Evolutionary conservation across 2,888 invertebrate species (phyloP), one percentile per base, ranked within the genome.

Genomic region (Lamproptera curius): DNA sequence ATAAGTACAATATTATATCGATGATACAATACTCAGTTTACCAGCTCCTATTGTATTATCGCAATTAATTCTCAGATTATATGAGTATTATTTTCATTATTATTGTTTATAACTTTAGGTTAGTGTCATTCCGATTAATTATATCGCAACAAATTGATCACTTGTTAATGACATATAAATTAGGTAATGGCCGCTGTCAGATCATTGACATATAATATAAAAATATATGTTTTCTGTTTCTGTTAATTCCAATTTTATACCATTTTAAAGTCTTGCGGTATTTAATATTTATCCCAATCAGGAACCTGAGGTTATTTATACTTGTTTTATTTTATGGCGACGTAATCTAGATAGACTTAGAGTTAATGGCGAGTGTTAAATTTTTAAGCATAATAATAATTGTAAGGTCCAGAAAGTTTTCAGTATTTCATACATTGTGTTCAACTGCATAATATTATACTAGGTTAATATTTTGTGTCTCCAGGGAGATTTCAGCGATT

Each of bases 1-100:
- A 51, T 50, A 49, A 49, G 49, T 49, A 49, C 49, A 49, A 49
- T 33, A 40, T 26, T 26, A 37, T 42, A 42, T 41, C 23, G 31
- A 36, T 33, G 13, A 13, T 33, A 42, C 35, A 35, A 35, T 23
- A 43, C 11, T 47, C 16, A 31, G 37, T 47, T 23, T 15, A 37
- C 15, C 42, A 33, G 11, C 16, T n/a, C 13, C 13, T n/a, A 31
- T 31, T 11, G 31, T n/a, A 28, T 31, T n/a, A 20, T 5, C 6
- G 20, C 20, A n/a, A n/a, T n/a, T n/a, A n/a, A n/a, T n/a, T n/a
- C n/a, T n/a, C n/a, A n/a, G 20, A 20, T 20, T 5, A 20, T 20
- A 20, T n/a, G 20, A 20, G 20, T 20, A 20, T 20, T 20, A 6
- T 20, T 20, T 20, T 20, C 20, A 20, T 20, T 20, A 20, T 20